Conservation (phyloP, 92 coral and sea anemone species). For the Hydrozoanthus gracilis region DNA sequence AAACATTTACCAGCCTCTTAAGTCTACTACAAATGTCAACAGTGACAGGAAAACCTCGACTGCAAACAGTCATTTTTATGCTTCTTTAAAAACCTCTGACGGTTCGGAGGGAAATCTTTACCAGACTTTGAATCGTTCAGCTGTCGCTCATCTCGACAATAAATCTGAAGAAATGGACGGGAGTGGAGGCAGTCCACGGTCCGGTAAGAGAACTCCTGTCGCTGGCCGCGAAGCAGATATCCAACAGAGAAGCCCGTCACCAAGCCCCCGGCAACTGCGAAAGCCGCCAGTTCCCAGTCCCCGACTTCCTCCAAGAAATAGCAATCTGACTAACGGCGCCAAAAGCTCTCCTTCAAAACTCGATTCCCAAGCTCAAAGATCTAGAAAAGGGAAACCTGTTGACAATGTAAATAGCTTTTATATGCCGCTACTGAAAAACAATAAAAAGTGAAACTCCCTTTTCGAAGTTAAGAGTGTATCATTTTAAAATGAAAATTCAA, state of each 20-base stretch:
- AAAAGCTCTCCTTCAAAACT: not conserved
- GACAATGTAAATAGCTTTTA: not conserved
- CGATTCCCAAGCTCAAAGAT: not conserved
- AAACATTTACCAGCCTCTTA: conserved; percentile 20
- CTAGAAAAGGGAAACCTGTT: not conserved
- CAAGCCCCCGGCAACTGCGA: conserved; percentile 29
- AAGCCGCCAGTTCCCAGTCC: conserved; percentile 41
- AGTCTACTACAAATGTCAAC: not conserved
- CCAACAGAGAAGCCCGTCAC: conserved; percentile 15
- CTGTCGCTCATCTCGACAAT: not conserved
- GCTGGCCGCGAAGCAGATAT: not conserved
- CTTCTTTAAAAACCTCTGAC: conserved; percentile 9
- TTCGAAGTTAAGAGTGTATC: too few relatives aligned
- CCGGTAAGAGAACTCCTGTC: not conserved
- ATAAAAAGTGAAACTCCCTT: not conserved
- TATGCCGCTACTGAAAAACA: conserved; percentile 14
- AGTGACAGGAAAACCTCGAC: not conserved
- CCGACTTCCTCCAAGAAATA: conserved; percentile 3
- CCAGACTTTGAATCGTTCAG: conserved; percentile 18
- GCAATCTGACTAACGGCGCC: not conserved
- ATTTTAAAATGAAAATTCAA: not conserved
- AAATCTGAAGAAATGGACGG: not conserved
- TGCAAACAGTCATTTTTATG: conserved; percentile 3
- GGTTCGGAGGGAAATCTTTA: conserved; percentile 3
- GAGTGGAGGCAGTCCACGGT: not conserved